Percentiles rank a stretch among this genome's conserved stretches.
These are phyloP conservation scores for Apodemia zela DNA, from an alignment of 2,888 invertebrate genomes.

Conservation along the genomic window DNA sequence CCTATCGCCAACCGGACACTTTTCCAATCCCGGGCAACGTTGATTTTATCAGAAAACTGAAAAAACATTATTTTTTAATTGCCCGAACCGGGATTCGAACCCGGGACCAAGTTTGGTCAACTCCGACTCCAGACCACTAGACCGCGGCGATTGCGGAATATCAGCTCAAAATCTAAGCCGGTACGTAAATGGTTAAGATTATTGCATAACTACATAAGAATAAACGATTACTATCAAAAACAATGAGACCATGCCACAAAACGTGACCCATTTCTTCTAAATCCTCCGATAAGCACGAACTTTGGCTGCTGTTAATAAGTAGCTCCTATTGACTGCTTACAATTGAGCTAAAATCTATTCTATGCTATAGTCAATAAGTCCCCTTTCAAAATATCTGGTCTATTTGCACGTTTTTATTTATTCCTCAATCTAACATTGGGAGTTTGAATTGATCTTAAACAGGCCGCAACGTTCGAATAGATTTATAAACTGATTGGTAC, in stretches of 20 bases:
- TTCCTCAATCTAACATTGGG: neutral
- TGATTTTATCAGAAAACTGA: too few species aligned
- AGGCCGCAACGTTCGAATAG: neutral
- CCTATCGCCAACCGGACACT: too few species aligned
- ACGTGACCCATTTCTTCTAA: conserved; percentile 35
- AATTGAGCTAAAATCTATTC: conserved; percentile 12
- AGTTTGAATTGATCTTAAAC: conserved; percentile 8
- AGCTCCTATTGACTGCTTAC: conserved; percentile 19
- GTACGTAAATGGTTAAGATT: too few species aligned
- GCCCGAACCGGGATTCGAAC: too few species aligned
- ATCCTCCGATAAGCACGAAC: conserved; percentile 32
- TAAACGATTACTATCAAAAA: conserved; percentile 2
- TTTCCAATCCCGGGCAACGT: too few species aligned
- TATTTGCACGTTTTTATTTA: conserved; percentile 3
- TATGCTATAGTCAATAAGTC: neutral
- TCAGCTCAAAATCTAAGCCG: too few species aligned
- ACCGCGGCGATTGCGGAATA: too few species aligned
- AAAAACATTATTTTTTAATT: too few species aligned
- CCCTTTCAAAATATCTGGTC: neutral
- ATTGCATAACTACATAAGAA: neutral
- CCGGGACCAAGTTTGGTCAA: too few species aligned
- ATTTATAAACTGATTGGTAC: conserved; percentile 20
- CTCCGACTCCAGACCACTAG: too few species aligned
- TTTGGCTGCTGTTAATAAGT: conserved; percentile 23
- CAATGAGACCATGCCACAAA: conserved; percentile 22